phyloP scores from a whole-genome alignment of 2,113 vertebrate species.

The Canis aureus region DNA sequence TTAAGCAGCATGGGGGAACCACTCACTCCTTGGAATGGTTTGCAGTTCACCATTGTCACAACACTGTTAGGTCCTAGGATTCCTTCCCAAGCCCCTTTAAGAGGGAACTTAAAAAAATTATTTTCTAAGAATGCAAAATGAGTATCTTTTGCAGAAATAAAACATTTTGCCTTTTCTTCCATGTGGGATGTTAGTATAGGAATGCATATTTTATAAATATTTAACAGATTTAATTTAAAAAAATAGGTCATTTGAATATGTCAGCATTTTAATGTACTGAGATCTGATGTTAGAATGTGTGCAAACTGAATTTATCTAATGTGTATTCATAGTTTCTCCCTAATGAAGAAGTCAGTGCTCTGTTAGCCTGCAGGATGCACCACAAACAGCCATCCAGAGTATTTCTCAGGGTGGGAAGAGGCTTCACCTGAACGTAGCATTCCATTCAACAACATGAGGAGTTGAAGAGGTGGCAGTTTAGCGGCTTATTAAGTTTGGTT shows the following conservation, averaged over 20 bases:
- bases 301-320: constrained; percentile 41
- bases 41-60: too few relatives aligned
- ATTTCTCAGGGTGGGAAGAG: neutral
- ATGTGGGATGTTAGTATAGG: neutral
- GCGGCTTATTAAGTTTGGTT: neutral
- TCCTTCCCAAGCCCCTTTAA: neutral
- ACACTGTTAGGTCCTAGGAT: neutral
- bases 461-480: neutral
- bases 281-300: constrained; percentile 58
- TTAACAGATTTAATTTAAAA: constrained; percentile 71
- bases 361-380: neutral
- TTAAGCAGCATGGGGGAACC: accelerated
- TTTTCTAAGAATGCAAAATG: constrained; percentile 27
- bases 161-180: constrained; percentile 50
- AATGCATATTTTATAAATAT: neutral
- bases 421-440: accelerated
- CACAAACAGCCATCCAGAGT: neutral
- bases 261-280: constrained; percentile 65
- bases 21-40: accelerated
- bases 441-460: accelerated
- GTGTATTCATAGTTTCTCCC: constrained; percentile 61
- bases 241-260: constrained; percentile 70
- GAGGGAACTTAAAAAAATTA: neutral
- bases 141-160: constrained; percentile 48
- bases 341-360: constrained; percentile 57